Conservation (phyloP, 1,140 invertebrate genomes). For the Steinernema feltiae region DNA sequence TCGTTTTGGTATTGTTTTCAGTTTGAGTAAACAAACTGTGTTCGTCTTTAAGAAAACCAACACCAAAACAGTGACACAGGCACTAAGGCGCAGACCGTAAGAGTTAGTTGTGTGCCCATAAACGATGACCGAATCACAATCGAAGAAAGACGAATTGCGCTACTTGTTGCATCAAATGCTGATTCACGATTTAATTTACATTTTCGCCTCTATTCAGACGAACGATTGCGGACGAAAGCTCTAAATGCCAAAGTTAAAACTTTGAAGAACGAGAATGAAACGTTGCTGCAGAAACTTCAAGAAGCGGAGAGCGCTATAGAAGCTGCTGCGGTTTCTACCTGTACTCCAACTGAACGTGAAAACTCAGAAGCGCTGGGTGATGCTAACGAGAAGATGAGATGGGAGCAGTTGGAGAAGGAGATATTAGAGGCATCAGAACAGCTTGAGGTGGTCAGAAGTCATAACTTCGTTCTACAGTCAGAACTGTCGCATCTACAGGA, state of each 20-base stretch:
- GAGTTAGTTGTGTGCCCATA: too few relatives aligned
- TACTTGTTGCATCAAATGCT: too few relatives aligned
- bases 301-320: conserved; percentile 20
- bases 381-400: neutral
- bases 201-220: conserved; percentile 25
- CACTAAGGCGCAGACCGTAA: too few relatives aligned
- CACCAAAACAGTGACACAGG: too few relatives aligned
- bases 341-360: neutral
- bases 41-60: neutral
- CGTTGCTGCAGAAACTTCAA: conserved; percentile 26
- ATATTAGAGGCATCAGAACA: neutral
- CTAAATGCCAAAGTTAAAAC: conserved; percentile 28
- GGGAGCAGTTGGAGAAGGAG: neutral
- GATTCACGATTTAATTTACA: neutral
- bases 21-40: neutral
- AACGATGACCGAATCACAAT: too few relatives aligned
- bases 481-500: neutral
- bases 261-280: conserved; percentile 33
- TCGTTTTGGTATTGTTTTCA: neutral
- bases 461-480: conserved; percentile 20
- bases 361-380: neutral
- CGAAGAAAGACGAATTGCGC: too few relatives aligned
- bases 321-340: conserved; percentile 10
- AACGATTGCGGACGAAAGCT: conserved; percentile 36
- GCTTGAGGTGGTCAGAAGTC: neutral